These are phyloP conservation scores for Drosophila greeni DNA, from an alignment of 2,888 invertebrate genomes.

Conservation along the genomic window DNA sequence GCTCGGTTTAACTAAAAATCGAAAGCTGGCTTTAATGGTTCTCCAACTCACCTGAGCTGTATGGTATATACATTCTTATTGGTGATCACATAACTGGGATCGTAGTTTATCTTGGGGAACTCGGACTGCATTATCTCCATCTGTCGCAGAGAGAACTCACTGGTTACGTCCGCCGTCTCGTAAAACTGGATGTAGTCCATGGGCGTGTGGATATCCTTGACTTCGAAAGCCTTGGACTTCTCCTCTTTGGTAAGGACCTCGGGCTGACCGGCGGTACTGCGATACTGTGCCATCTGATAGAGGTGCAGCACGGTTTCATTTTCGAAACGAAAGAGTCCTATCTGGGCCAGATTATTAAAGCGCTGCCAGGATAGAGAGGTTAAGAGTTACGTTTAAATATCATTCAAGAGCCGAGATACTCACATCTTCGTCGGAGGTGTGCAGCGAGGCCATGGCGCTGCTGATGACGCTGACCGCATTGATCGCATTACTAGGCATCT, in stretches of 20 bases:
- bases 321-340: conserved; percentile 77
- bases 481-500: conserved; percentile 67
- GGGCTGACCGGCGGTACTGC: conserved; percentile 43
- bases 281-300: conserved; percentile 77
- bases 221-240: conserved; percentile 74
- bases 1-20: not conserved
- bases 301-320: conserved; percentile 77
- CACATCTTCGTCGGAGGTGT: conserved; percentile 77
- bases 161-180: conserved; percentile 65
- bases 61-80: conserved; percentile 78
- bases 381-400: not conserved
- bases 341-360: conserved; percentile 73
- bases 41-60: conserved; percentile 71
- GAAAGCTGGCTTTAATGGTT: not conserved
- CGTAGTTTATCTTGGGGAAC: conserved; percentile 78
- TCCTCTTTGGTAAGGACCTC: conserved; percentile 73
- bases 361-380: conserved; percentile 54
- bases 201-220: conserved; percentile 75
- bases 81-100: conserved; percentile 78
- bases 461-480: conserved; percentile 78
- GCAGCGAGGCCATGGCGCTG: conserved; percentile 78
- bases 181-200: conserved; percentile 77
- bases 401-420: conserved; percentile 18
- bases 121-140: conserved; percentile 77
- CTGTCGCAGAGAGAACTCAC: conserved; percentile 75